Percentiles rank a stretch among this genome's conserved stretches.
Conservation (phyloP, 2,113 vertebrate species). For the Pterocles gutturalis region DNA sequence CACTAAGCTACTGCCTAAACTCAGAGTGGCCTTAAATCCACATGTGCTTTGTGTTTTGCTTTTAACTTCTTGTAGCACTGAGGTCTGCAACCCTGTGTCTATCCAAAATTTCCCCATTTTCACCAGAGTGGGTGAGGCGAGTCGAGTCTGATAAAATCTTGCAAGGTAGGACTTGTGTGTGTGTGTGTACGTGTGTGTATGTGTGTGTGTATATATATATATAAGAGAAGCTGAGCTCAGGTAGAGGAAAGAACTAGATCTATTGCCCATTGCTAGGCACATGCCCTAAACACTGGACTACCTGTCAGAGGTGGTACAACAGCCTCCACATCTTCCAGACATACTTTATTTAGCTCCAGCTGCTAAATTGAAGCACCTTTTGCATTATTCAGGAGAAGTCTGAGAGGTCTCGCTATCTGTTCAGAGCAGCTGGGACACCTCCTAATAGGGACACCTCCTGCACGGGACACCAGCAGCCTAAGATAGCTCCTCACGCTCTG, state of each 20-base stretch:
- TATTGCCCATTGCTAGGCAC: neutral
- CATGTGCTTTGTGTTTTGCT: neutral
- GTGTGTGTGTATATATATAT: too few species aligned
- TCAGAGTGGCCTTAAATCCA: neutral
- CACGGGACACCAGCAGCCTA: neutral
- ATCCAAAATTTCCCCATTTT: neutral
- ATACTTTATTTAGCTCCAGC: neutral
- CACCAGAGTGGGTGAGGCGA: neutral
- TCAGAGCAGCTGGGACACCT: neutral
- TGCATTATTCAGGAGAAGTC: neutral
- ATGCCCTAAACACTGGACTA: neutral
- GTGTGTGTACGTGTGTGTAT: too few species aligned
- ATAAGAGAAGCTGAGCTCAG: neutral
- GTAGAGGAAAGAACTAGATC: neutral
- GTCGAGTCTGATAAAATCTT: neutral
- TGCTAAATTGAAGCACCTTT: neutral
- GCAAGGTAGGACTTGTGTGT: neutral
- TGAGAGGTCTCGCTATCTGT: neutral
- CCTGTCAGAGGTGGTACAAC: neutral
- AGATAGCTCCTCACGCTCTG: neutral
- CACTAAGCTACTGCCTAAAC: neutral
- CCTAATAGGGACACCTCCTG: neutral
- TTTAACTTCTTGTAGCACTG: neutral
- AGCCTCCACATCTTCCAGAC: neutral
- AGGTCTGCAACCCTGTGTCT: neutral